Percentiles rank a stretch among this genome's conserved stretches.
Evolutionary conservation across 2,797 vertebrate species (phyloP).

Genomic region (Malacoctenus gilli): DNA sequence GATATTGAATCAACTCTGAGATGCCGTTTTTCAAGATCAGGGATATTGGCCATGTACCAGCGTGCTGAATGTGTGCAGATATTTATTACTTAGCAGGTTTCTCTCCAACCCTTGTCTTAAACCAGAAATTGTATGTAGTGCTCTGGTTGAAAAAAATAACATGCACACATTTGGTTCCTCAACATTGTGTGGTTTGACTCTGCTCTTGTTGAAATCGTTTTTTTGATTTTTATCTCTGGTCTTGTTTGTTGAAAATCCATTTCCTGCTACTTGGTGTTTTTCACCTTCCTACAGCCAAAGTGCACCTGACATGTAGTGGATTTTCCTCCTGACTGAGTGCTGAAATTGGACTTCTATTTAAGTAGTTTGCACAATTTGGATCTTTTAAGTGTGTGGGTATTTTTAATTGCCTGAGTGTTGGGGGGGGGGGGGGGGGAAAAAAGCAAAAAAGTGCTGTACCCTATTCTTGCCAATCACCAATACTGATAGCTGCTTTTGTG

Average conservation of each 20-base stretch:
- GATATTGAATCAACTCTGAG: conserved; percentile 6
- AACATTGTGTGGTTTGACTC: conserved; percentile 4
- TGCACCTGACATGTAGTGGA: conserved; percentile 13
- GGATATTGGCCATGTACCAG: background rate
- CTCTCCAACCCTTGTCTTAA: too few relatives aligned
- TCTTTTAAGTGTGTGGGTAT: conserved; percentile 67
- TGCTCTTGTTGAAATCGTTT: conserved; percentile 6
- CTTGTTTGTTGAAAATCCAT: conserved; percentile 16
- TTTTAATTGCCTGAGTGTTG: conserved; percentile 64
- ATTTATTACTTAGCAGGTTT: conserved; percentile 17
- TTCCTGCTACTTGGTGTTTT: conserved; percentile 4
- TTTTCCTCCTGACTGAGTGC: conserved; percentile 8
- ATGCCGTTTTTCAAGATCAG: conserved; percentile 5
- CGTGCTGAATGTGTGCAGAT: background rate
- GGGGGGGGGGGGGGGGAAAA: too few relatives aligned
- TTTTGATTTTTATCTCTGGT: background rate
- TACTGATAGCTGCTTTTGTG: conserved; percentile 28
- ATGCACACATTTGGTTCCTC: background rate
- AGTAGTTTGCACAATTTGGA: conserved; percentile 37
- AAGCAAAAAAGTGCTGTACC: conserved; percentile 39
- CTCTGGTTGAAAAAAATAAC: conserved; percentile 1
- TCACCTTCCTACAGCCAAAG: background rate
- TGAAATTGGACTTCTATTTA: conserved; percentile 12
- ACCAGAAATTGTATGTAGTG: conserved; percentile 3
- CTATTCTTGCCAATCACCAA: conserved; percentile 33